A percentile compares a stretch with the other conserved stretches of the same genome.
These are phyloP conservation scores for Lophotriccus pileatus DNA, from an alignment of 2,797 vertebrate species.

Conservation along the genomic window DNA sequence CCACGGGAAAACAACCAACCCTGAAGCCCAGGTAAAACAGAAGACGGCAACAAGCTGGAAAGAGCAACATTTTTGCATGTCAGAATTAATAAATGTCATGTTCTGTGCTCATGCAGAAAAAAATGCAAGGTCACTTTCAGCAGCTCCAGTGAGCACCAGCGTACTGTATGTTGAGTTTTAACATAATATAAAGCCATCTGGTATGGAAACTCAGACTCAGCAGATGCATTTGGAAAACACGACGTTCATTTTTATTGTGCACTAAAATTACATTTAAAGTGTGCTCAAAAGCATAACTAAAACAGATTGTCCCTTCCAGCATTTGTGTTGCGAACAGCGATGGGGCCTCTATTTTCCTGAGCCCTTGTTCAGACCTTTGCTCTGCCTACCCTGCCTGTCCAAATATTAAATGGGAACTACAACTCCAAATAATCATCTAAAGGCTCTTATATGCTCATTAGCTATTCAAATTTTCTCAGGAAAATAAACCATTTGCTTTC, in stretches of 20 bases:
- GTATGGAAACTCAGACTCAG: conserved; percentile 20
- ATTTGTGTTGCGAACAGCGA: neutral
- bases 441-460: conserved; percentile 3
- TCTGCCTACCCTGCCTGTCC: conserved; percentile 36
- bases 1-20: neutral
- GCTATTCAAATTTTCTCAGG: neutral
- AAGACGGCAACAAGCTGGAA: neutral
- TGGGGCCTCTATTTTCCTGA: conserved; percentile 3
- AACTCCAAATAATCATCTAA: conserved; percentile 9
- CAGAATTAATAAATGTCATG: neutral
- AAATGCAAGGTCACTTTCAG: conserved; percentile 47
- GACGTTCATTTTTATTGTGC: conserved; percentile 55
- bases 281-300: conserved; percentile 62
- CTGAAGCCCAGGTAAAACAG: neutral
- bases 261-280: conserved; percentile 67
- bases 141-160: neutral
- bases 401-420: conserved; percentile 38
- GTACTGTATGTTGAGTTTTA: conserved; percentile 40
- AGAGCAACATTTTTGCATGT: neutral
- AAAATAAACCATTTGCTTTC: neutral
- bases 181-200: conserved; percentile 60
- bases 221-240: conserved; percentile 55
- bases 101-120: neutral
- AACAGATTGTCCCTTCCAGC: conserved; percentile 48
- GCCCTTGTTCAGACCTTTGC: conserved; percentile 25